phyloP scores from a whole-genome alignment of 2,113 vertebrate genomes.

The Marmota flaviventris region DNA sequence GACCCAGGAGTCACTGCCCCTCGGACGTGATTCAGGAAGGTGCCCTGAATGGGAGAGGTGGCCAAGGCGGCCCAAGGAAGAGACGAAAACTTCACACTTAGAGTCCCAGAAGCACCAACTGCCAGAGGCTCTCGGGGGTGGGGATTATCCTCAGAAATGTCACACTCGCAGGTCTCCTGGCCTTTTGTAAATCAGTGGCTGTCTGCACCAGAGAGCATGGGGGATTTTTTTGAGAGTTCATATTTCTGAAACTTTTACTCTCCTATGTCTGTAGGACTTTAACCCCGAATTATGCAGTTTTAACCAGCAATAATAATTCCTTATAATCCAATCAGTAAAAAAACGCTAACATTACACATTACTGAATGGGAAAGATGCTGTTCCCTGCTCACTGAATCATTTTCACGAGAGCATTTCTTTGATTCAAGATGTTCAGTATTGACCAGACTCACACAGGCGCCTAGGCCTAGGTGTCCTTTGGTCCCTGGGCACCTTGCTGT shows the following conservation, averaged over 20 bases:
- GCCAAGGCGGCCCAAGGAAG: conserved; percentile 11
- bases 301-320: conserved; percentile 35
- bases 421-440: not conserved
- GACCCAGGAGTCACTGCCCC: not conserved
- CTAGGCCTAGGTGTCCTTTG: not conserved
- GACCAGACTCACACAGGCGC: not conserved
- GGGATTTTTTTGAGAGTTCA: conserved; percentile 9
- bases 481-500: not conserved
- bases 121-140: not conserved
- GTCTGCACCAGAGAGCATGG: not conserved
- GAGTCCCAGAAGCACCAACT: conserved; percentile 51
- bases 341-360: not conserved
- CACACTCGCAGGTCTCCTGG: not conserved
- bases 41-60: not conserved
- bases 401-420: not conserved
- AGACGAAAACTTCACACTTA: conserved; percentile 44
- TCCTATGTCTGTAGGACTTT: not conserved
- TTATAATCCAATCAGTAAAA: not conserved
- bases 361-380: not conserved
- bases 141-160: not conserved
- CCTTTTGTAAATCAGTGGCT: not conserved
- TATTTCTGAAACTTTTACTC: not conserved
- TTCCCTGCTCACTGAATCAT: not conserved
- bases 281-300: not conserved
- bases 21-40: conserved; percentile 25